Base-by-base conservation (phyloP, 2,888 invertebrate genomes). In the Alviniconcha strummeri region DNA sequence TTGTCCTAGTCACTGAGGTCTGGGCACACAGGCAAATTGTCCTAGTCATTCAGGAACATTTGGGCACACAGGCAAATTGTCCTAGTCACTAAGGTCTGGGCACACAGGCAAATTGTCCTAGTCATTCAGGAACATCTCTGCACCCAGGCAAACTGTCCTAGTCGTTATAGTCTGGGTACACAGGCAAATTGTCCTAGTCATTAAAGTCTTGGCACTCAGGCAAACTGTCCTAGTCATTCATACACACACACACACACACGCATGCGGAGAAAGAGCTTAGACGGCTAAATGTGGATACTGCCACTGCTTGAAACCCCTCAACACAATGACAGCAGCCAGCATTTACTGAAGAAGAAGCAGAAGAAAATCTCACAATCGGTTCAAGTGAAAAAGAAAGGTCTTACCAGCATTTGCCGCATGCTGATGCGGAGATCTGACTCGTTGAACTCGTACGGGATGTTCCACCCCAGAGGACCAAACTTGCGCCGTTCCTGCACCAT, bases 401-500 rank as follows among this genome's bases (percentile, higher is more conserved):
- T n/a, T 69, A 94, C 94, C 92, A 93, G 92, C 91, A 94, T 92
- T 87, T 94, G 94, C 79, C 93, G 89, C 89, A 94, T 91, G 85
- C 94, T 94, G 88, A 94, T 94, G 84, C 94, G 90, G 17, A 94
- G 90, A 90, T 94, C 94, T 55, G 94, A 94, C 87, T 94, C 94
- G 86, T 94, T 94, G 88, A 94, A 94, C 88, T 94, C 94, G 85
- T 94, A 94, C 0, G 94, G 94, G 86, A 94, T 94, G 89, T 94
- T 94, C 94, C 94, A 94, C 36, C 94, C 94, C 3, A 94, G 90
- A 5, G 94, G 94, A 17, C 94, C 94, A 90, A 94, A 94, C 89
- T 94, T 94, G 67, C 94, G 89, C 81, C 94, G 90, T 89, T 94
- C 94, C 86, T 94, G 94, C 5, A 94, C 94, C 86, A 94, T 87